Conservation (phyloP, 1,140 invertebrate genomes). For the Sycophila sp. region DNA sequence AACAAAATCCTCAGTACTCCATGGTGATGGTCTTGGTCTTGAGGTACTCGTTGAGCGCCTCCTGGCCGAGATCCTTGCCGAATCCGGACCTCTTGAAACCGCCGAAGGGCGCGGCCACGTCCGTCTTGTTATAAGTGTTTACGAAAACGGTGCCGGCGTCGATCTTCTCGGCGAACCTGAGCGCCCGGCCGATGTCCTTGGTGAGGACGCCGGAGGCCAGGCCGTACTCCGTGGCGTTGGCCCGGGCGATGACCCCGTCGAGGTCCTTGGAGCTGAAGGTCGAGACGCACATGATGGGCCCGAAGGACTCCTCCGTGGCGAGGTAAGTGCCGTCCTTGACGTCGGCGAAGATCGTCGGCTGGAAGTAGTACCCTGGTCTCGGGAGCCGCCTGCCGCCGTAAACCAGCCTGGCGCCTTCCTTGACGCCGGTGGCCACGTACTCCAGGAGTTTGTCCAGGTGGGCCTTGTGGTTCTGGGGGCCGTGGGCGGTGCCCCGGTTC, state of each 20-base stretch:
- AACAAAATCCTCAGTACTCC: slow-evolving; percentile 89
- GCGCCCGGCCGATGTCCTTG: slow-evolving; percentile 85
- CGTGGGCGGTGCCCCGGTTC: slow-evolving; percentile 87
- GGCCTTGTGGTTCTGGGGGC: slow-evolving; percentile 93
- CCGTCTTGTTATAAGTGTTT: slow-evolving; percentile 97
- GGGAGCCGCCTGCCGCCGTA: slow-evolving; percentile 83
- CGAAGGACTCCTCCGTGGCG: slow-evolving; percentile 94
- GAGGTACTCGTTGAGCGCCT: slow-evolving; percentile 94
- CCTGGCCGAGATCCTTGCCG: slow-evolving; percentile 94
- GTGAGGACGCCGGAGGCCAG: slow-evolving; percentile 94
- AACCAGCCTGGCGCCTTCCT: slow-evolving; percentile 85
- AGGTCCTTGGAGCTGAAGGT: slow-evolving; percentile 85
- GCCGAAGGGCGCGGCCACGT: slow-evolving; percentile 97
- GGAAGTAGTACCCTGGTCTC: slow-evolving; percentile 85
- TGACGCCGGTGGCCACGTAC: slow-evolving; percentile 72
- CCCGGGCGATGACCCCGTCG: slow-evolving; percentile 84
- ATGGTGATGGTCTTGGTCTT: slow-evolving; percentile 95
- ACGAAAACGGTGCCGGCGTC: slow-evolving; percentile 96
- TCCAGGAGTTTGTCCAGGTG: slow-evolving; percentile 90
- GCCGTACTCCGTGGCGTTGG: slow-evolving; percentile 93
- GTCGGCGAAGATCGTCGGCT: slow-evolving; percentile 90
- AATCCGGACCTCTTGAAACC: slow-evolving; percentile 97
- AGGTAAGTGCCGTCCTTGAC: slow-evolving; percentile 92
- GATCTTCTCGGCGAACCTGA: slow-evolving; percentile 87
- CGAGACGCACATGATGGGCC: slow-evolving; percentile 95